Conservation (phyloP, 2,888 invertebrate species). For the Apotomis betuletana region DNA sequence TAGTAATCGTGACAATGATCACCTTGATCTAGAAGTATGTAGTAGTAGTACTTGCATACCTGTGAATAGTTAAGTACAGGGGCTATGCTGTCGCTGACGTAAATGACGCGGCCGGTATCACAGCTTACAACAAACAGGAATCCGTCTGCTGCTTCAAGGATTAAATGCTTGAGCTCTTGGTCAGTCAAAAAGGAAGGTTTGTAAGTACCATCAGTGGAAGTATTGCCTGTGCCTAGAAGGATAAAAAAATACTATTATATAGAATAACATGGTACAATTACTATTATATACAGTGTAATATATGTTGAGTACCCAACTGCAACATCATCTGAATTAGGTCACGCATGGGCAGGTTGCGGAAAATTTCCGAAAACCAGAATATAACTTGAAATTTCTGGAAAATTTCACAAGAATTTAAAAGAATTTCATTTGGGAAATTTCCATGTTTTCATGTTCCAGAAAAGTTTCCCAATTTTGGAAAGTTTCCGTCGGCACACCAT, state of each 20-base stretch:
- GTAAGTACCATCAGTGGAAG: slow-evolving; percentile 97
- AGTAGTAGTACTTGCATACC: slow-evolving; percentile 65
- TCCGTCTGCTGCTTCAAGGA: slow-evolving; percentile 99
- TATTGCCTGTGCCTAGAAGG: slow-evolving; percentile 94
- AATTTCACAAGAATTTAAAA: no score
- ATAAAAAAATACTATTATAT: background rate
- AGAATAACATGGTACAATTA: background rate
- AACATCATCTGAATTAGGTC: no score
- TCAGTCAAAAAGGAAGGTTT: slow-evolving; percentile 99
- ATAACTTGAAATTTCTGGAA: no score
- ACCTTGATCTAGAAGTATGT: background rate
- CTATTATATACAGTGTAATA: no score
- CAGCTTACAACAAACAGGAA: slow-evolving; percentile 97
- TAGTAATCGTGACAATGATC: no score
- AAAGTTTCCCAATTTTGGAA: no score
- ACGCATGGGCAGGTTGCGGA: no score
- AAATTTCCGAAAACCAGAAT: no score
- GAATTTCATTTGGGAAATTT: no score
- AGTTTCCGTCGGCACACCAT: no score
- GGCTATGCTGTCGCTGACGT: slow-evolving; percentile 99
- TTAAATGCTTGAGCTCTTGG: slow-evolving; percentile 99
- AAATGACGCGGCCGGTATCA: slow-evolving; percentile 98
- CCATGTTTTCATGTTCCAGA: no score
- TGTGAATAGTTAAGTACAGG: slow-evolving; percentile 98
- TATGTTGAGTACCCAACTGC: no score